phyloP scores from a whole-genome alignment of 2,888 invertebrate genomes.

The Seladonia tumulorum region DNA sequence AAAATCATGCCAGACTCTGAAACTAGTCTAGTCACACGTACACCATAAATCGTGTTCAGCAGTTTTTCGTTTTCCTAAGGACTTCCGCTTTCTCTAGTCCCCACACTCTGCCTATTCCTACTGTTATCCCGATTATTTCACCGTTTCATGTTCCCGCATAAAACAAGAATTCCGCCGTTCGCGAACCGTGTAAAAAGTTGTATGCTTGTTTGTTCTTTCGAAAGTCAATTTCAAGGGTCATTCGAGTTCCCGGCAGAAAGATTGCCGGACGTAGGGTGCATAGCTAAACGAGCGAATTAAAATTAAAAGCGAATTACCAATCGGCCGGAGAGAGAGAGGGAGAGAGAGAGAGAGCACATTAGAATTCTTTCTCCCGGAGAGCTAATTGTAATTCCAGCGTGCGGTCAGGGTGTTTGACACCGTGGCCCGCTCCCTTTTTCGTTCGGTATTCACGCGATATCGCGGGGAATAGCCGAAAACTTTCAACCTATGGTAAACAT shows the following conservation, averaged over 20 bases:
- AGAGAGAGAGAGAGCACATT: no score
- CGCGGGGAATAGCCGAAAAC: conserved; percentile 68
- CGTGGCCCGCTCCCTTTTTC: conserved; percentile 30
- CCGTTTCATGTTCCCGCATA: no score
- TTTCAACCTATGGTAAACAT: conserved; percentile 68
- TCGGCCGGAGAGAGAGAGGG: no score
- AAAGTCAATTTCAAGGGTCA: conserved; percentile 3
- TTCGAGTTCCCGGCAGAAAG: background rate
- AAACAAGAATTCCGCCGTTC: background rate
- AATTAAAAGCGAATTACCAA: conserved; percentile 10
- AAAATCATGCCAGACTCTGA: no score
- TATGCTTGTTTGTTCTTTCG: background rate
- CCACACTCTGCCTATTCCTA: no score
- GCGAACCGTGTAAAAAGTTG: background rate
- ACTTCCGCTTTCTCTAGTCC: no score
- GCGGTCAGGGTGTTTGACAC: conserved; percentile 19
- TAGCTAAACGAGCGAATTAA: conserved; percentile 12
- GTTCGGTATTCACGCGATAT: conserved; percentile 50
- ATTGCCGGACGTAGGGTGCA: background rate
- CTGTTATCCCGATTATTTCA: no score
- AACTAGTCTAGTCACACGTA: no score
- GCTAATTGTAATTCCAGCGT: conserved; percentile 23
- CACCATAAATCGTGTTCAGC: no score
- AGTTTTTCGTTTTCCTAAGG: no score
- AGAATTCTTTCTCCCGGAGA: conserved; percentile 14